Evolutionary conservation across 2,797 vertebrate genomes (phyloP), one percentile per base, ranked within the genome.

Genomic region (Florisuga fusca): DNA sequence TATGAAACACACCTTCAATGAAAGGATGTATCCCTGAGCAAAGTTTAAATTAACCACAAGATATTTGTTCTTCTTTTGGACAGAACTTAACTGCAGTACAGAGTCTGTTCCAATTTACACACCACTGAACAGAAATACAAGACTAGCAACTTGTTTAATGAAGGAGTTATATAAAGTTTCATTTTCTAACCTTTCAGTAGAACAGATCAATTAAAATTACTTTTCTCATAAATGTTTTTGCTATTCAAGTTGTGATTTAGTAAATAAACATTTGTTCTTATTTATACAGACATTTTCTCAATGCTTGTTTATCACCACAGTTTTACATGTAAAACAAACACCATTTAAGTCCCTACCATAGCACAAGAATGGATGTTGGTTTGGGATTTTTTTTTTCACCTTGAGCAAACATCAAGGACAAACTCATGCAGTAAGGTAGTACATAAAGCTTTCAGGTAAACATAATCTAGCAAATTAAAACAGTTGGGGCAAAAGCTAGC

Each of bases 381-480:
- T 18, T 46, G 18, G 45, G 45, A 41, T 41, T 41, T 41, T 22
- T 55, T n/a, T 76, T 76, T 78, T 29, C n/a, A 29, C 59, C 51
- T 63, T 69, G 20, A 78, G 12, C 63, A 93, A 94, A 82, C 3
- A 86, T 27, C 74, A 93, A 84, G 45, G 45, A 78, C 61, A 91
- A 89, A 89, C 31, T 19, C 61, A 68, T 36, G 63, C 21, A 33
- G 9, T 62, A 64, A 75, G 14, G 31, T 36, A 79, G n/a, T 15
- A 88, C 36, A 25, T 54, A 86, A 84, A 84, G 63, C 81, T 38
- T 84, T 73, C 57, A 62, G 33, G 71, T 82, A 94, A 95, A 83
- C 54, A 75, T 21, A 73, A 48, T 18, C 16, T 54, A 67, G 45
- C 57, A 87, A 86, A 79, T 15, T 45, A 84, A 63, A 87, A 67